Evolutionary conservation across 2,888 invertebrate species (phyloP), one percentile per base, ranked within the genome.

Genomic region (Agrotis segetum): DNA sequence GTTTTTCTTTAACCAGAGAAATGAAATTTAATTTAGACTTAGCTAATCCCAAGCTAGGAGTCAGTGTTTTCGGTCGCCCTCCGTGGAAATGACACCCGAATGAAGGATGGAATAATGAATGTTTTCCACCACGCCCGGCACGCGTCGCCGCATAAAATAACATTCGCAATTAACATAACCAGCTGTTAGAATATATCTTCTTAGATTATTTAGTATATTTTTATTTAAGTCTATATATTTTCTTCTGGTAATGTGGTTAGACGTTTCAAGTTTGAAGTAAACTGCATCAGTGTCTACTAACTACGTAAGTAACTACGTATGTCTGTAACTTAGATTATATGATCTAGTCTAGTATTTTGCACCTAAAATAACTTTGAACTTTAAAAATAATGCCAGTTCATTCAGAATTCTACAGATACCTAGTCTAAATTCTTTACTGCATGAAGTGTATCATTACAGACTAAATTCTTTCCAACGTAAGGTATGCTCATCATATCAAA

Each of bases 61-160:
- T 85, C 77, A 76, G 78, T 82, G 85, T 88, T 90, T 90, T 88
- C 82, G 76, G 84, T 75, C 74, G 73, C 87, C 85, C 87, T 84
- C 79, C 80, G 67, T 90, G 92, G 85, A 87, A 92, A 89, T 92
- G 93, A 92, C 93, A 93, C 88, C 88, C 87, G 89, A 91, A 91
- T 90, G 91, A 93, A 93, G 89, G 91, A 92, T 91, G 89, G 90
- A 88, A 91, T 92, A 91, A 91, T 91, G 90, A 93, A 91, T 89
- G 89, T 88, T 89, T 88, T 87, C 77, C 84, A 88, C 88, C 87
- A 87, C 88, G 88, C 90, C 91, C 88, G 85, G 90, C 88, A 88
- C 93, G 92, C 92, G 90, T 85, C 85, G 81, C 87, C 87, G 93
- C 93, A 93, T 93, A 92, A 93, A 91, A 89, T 85, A 88, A 89